Percentiles rank a stretch among this genome's conserved stretches.
These are phyloP conservation scores for Zaprionus inermis DNA, from an alignment of 1,140 invertebrate genomes.

Conservation along the genomic window DNA sequence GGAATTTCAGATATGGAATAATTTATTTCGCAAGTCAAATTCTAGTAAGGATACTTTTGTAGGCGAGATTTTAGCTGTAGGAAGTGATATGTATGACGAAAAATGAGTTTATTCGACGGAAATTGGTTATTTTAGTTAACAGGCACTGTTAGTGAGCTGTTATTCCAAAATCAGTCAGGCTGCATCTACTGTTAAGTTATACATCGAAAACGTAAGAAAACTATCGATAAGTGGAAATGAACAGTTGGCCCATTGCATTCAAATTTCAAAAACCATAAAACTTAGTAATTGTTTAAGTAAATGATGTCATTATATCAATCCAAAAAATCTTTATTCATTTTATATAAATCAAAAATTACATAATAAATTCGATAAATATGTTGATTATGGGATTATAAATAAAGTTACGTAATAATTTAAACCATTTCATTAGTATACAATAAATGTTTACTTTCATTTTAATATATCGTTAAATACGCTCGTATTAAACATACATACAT, in stretches of 20 bases:
- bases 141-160: background rate
- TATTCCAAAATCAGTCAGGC: background rate
- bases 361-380: conserved; percentile 82
- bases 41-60: background rate
- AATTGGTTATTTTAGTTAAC: background rate
- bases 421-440: conserved; percentile 67
- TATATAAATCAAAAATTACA: conserved; percentile 79
- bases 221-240: background rate
- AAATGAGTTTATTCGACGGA: background rate
- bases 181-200: no score
- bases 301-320: conserved; percentile 24
- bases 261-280: background rate
- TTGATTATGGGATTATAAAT: conserved; percentile 74
- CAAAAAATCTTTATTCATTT: conserved; percentile 77
- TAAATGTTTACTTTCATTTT: conserved; percentile 52
- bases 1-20: background rate
- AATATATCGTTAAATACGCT: conserved; percentile 47
- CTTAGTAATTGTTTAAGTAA: background rate
- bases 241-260: background rate
- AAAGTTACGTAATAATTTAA: conserved; percentile 76
- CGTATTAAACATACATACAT: conserved; percentile 22
- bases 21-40: background rate
- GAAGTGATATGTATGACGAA: background rate
- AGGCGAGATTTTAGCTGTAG: background rate
- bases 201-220: background rate